Conservation (phyloP, 2,113 vertebrate species). For the Talpa occidentalis region DNA sequence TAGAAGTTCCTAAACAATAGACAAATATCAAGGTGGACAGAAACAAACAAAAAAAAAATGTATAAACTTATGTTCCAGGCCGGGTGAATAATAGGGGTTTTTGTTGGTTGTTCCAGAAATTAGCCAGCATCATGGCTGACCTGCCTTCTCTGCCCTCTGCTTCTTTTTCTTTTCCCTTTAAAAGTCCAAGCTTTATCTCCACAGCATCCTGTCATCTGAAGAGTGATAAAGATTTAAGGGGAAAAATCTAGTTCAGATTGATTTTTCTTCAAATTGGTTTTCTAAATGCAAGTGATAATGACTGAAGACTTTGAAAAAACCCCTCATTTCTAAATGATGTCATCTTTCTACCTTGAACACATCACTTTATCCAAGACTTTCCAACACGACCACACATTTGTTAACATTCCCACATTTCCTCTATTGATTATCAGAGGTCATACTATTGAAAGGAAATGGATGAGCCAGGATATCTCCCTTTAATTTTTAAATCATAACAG, state of each 20-base stretch:
- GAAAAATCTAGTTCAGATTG: background rate
- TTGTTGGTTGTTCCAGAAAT: background rate
- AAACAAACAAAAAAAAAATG: slow-evolving; percentile 39
- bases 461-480: slow-evolving; percentile 15
- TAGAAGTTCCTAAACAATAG: slow-evolving; percentile 33
- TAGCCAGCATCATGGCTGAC: background rate
- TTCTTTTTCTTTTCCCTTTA: slow-evolving; percentile 41
- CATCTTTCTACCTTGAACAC: slow-evolving; percentile 35
- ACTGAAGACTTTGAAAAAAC: background rate
- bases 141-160: background rate
- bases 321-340: slow-evolving; percentile 49
- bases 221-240: slow-evolving; percentile 11
- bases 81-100: background rate
- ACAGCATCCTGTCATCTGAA: background rate
- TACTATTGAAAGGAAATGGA: slow-evolving; percentile 42
- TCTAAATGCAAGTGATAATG: slow-evolving; percentile 65
- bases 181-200: slow-evolving; percentile 21
- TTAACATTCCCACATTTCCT: slow-evolving; percentile 21
- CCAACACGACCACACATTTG: background rate
- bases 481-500: slow-evolving; percentile 39
- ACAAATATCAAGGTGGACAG: background rate
- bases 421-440: slow-evolving; percentile 20
- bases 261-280: slow-evolving; percentile 61
- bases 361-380: background rate
- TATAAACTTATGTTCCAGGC: background rate